Base-by-base conservation (phyloP, 1,140 invertebrate genomes). In the Plutomurus gul region DNA sequence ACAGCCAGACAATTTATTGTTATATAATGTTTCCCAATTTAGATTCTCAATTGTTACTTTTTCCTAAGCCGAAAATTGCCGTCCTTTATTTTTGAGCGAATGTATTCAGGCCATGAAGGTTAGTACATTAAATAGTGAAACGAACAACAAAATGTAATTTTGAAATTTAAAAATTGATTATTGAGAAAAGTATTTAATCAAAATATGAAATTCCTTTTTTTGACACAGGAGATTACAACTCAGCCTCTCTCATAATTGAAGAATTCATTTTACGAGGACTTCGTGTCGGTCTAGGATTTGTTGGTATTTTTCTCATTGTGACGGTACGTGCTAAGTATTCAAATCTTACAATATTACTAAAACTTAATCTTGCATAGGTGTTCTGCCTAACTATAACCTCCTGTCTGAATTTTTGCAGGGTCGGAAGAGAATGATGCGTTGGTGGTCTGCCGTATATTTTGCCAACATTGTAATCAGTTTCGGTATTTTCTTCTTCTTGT, bases 101-200 rank as follows among this genome's bases (percentile, higher is more conserved):
- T 37, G 37, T 79, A 79, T 40, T 46, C 49, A 33, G 78, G 78
- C 13, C 78, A 79, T 70, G 78, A 79, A 75, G 49, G 73, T 79
- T 65, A 7, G 39, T 3, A 43, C n/a, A 60, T n/a, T n/a, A n/a
- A n/a, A n/a, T n/a, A 39, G 30, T 60, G 27, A 3, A 8, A 13
- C n/a, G 20, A 20, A 47, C 16, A 0, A 47, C 43, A 16, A 8
- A 16, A 16, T 1, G 25, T n/a, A 0, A 65, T 65, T 65, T 20
- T 18, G 13, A 36, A 72, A 37, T 72, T 25, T 8, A 37, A 46
- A 1, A 18, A 4, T 1, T 47, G n/a, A 18, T 47, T 47, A 47
- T 47, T 3, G n/a, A 16, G 11, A 6, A 16, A 8, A 16, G 6
- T 6, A 16, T 0, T 7, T 47, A 47, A 11, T 11, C 1, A 6